Conservation (phyloP, 1,140 invertebrate species). For the Heliconius melpomene region DNA sequence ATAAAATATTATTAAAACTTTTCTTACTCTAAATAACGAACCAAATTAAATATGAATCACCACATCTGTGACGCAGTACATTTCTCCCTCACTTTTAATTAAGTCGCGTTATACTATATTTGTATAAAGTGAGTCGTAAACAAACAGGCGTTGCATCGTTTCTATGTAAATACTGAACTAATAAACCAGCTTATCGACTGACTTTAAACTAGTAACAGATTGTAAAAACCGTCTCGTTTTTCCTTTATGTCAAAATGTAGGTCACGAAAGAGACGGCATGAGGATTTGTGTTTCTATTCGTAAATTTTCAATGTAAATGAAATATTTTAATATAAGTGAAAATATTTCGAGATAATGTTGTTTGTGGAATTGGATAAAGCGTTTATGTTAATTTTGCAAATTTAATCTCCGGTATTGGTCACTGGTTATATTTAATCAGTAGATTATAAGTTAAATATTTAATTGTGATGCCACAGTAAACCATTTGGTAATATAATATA, state of each 20-base stretch:
- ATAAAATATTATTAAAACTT: slow-evolving; percentile 11
- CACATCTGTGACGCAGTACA: slow-evolving; percentile 28
- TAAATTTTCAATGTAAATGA: background rate
- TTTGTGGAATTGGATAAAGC: slow-evolving; percentile 4
- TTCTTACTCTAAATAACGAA: slow-evolving; percentile 3
- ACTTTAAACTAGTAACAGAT: slow-evolving; percentile 39
- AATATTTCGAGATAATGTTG: background rate
- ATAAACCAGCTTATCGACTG: slow-evolving; percentile 41
- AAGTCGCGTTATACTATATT: slow-evolving; percentile 32
- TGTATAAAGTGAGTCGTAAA: slow-evolving; percentile 42
- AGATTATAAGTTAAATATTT: too few species aligned
- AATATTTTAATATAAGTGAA: background rate
- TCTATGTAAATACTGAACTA: slow-evolving; percentile 42
- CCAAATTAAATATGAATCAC: slow-evolving; percentile 37
- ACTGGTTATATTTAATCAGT: background rate
- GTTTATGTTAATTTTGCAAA: background rate
- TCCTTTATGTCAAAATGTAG: background rate
- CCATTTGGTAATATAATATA: too few species aligned
- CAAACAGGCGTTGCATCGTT: slow-evolving; percentile 42
- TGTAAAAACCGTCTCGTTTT: slow-evolving; percentile 14
- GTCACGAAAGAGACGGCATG: background rate
- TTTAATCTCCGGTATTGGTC: background rate
- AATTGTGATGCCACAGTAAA: too few species aligned
- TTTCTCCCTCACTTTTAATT: slow-evolving; percentile 35
- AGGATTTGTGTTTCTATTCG: background rate